A percentile compares a stretch with the other conserved stretches of the same genome.
Evolutionary conservation across 2,797 vertebrate genomes (phyloP).

Genomic region (Podargus strigoides): DNA sequence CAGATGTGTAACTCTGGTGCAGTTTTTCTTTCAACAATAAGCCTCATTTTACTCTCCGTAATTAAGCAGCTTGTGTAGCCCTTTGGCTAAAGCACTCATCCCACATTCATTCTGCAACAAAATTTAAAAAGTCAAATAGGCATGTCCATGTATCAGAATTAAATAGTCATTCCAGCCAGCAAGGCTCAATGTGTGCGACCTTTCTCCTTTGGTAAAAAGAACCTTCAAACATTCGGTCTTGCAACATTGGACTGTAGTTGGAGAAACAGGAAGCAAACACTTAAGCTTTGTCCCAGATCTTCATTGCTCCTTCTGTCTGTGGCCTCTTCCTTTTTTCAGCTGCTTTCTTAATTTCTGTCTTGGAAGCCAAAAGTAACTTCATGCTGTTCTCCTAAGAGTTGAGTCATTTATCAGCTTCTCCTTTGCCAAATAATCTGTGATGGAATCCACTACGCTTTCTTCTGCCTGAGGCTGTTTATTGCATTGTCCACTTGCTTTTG

Average conservation of each 20-base stretch:
- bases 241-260: not conserved
- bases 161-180: not conserved
- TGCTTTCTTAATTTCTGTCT: slow-evolving; percentile 26
- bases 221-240: not conserved
- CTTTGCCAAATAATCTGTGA: slow-evolving; percentile 20
- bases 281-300: slow-evolving; percentile 2
- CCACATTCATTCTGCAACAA: not conserved
- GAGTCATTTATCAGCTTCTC: slow-evolving; percentile 15
- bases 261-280: slow-evolving; percentile 14
- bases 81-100: not conserved
- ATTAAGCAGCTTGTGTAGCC: not conserved
- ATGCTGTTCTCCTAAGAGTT: not conserved
- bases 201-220: not conserved
- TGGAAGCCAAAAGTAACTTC: slow-evolving; percentile 24
- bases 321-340: slow-evolving; percentile 24
- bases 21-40: not conserved
- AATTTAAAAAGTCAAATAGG: not conserved
- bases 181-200: not conserved
- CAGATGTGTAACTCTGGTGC: not conserved
- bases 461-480: not conserved
- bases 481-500: not conserved
- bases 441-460: not conserved
- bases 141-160: not conserved
- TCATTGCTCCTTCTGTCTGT: not conserved
- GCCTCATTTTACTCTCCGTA: not conserved